Conservation (phyloP, 2,797 vertebrate species). For the Neoniphon sammara region DNA sequence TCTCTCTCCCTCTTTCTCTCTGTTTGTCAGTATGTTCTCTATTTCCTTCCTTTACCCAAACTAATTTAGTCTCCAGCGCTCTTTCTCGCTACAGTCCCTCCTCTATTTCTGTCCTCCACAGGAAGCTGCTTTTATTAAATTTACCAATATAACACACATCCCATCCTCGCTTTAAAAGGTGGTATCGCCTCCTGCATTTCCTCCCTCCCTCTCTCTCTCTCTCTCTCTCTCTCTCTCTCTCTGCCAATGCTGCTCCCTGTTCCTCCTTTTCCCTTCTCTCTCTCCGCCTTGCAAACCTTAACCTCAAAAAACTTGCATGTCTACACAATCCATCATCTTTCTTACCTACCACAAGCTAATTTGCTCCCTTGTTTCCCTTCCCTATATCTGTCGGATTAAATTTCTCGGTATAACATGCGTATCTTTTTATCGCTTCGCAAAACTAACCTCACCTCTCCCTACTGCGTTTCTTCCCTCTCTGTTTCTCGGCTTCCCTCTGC, state of each 20-base stretch:
- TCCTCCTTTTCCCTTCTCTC: not conserved
- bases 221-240: not conserved
- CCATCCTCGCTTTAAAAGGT: no score
- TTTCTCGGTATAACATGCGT: conserved; percentile 54
- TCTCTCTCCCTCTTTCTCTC: not conserved
- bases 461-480: conserved; percentile 23
- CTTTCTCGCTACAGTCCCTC: no score
- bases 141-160: no score
- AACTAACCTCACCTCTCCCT: conserved; percentile 57
- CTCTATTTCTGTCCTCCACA: no score
- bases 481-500: conserved; percentile 1
- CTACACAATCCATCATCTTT: no score
- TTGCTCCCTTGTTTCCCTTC: conserved; percentile 24
- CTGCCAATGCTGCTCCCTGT: not conserved
- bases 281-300: conserved; percentile 1
- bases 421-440: conserved; percentile 53
- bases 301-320: not conserved
- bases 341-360: conserved; percentile 23
- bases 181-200: not conserved
- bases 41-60: conserved; percentile 1
- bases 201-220: not conserved
- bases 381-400: conserved; percentile 46
- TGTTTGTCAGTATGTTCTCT: no score
- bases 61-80: conserved; percentile 4
- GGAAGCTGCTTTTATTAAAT: no score